These are phyloP conservation scores for Dryobotodes eremita DNA, from an alignment of 2,888 invertebrate genomes.

Conservation along the genomic window DNA sequence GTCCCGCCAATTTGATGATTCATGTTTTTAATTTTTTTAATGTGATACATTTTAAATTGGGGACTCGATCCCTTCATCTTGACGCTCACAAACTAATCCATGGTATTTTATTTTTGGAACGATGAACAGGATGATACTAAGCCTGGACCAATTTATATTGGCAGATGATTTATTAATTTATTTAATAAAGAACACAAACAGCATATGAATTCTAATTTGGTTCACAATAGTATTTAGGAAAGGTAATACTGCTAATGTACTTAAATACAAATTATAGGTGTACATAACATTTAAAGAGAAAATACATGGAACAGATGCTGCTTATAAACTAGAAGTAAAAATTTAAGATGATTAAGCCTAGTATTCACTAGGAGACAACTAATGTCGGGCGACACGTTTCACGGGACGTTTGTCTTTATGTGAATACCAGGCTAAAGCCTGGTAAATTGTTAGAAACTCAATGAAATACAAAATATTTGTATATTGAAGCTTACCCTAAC, in stretches of 20 bases:
- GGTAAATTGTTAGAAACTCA: neutral
- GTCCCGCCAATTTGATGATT: no score
- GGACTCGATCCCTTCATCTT: no score
- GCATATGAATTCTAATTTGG: neutral
- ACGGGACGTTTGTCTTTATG: neutral
- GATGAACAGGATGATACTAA: neutral
- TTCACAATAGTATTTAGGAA: neutral
- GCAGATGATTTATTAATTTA: no score
- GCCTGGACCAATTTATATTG: neutral
- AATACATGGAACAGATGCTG: neutral
- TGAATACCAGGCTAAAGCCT: neutral
- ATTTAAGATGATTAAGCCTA: neutral
- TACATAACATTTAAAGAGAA: neutral
- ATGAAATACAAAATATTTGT: constrained; percentile 17
- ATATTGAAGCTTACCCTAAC: neutral
- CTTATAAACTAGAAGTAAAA: neutral
- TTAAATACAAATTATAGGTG: neutral
- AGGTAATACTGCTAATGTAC: neutral
- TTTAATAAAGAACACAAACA: neutral
- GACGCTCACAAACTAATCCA: no score
- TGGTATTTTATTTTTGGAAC: neutral
- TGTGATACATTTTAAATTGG: no score
- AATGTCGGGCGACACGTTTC: neutral
- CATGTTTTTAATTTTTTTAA: no score
- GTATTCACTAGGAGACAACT: neutral